Conservation (phyloP, 2,113 vertebrate species). For the Amia ocellicauda region DNA sequence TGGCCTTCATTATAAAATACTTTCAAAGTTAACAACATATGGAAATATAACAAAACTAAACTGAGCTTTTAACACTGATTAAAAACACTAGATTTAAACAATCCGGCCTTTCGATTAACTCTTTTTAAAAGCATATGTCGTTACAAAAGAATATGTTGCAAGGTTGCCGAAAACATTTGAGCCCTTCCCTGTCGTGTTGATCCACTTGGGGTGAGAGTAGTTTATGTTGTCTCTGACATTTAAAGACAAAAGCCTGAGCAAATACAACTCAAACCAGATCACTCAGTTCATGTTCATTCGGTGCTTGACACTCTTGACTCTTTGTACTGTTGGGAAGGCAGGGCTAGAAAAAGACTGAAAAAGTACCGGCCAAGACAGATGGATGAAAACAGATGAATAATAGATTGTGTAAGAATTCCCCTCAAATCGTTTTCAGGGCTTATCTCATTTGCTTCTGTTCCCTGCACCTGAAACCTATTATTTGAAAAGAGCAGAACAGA, state of each 20-base stretch:
- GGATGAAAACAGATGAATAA: constrained; percentile 2
- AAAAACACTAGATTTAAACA: background rate
- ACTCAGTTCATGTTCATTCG: background rate
- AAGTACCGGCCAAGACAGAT: constrained; percentile 8
- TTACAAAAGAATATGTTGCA: constrained; percentile 39
- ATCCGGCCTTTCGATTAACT: background rate
- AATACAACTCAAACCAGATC: constrained; percentile 17
- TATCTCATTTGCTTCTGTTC: too few relatives aligned
- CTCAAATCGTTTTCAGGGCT: background rate
- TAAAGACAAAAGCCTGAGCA: constrained; percentile 41
- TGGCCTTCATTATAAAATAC: too few relatives aligned
- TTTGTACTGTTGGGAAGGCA: background rate
- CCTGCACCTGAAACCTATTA: too few relatives aligned
- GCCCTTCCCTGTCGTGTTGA: constrained; percentile 12
- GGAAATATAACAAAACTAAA: too few relatives aligned
- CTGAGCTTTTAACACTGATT: background rate
- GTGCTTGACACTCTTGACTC: background rate
- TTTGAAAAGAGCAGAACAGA: too few relatives aligned
- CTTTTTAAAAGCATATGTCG: background rate
- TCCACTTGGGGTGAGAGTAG: constrained; percentile 23
- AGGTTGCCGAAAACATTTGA: constrained; percentile 45
- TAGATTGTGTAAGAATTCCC: background rate
- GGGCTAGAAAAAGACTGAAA: background rate
- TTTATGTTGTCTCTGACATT: constrained; percentile 46
- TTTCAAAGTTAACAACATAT: too few relatives aligned